Evolutionary conservation across 2,797 vertebrate species (phyloP), one percentile per base, ranked within the genome.

Genomic region (Xiphophorus birchmanni): DNA sequence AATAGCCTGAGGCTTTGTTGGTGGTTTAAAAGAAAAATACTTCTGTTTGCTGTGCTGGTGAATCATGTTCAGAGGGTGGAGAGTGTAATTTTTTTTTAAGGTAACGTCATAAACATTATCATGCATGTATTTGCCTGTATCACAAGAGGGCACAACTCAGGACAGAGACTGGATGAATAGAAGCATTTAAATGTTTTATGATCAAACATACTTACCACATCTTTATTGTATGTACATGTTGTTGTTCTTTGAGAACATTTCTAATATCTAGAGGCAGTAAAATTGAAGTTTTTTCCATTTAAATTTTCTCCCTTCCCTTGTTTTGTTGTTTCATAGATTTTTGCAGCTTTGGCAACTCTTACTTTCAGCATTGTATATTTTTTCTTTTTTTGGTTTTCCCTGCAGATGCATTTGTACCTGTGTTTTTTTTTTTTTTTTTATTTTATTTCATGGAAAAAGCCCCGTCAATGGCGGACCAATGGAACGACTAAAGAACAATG

Each of bases 401-500:
- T 85, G 23, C 35, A 35, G 17, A 76, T 3, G 12, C 63, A 4
- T 37, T 37, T 58, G 2, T 13, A 4, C 29, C 29, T 47, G 4
- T 54, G 29, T 3, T 52, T 29, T 58, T 4, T 29, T 58, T 29
- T n/a, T n/a, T 13, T 13, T 13, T 58, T 58, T n/a, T 54, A n/a
- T n/a, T n/a, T n/a, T n/a, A n/a, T n/a, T n/a, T 77, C 58, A 73
- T 63, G 78, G 73, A 67, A 40, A 74, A 35, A 37, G 42, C 48
- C 79, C 32, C 35, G 54, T 50, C 72, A 37, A 77, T 52, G 17
- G 58, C 11, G 26, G 78, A 79, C 71, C 18, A 63, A 32, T 32
- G 15, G 32, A 37, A 60, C 54, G 73, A 23, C 79, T 47, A 80
- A 65, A 75, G 92, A 92, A 92, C 90, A 92, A 85, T 86, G 74